Percentiles rank a stretch among this genome's conserved stretches.
These are phyloP conservation scores for Eumeta japonica DNA, from an alignment of 1,140 invertebrate species.

Conservation along the genomic window DNA sequence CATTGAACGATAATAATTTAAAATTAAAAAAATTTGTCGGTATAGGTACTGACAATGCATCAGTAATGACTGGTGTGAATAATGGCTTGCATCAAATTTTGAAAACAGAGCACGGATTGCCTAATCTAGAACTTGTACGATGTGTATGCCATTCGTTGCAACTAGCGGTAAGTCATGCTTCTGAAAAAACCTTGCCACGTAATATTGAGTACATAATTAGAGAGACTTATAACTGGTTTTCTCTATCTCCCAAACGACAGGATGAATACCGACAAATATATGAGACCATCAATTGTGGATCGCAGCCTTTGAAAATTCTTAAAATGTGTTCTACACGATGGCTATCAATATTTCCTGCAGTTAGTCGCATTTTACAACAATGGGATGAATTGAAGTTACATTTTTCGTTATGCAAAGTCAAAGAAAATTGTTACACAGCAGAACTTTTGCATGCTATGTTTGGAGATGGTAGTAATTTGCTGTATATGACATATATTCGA, in stretches of 20 bases:
- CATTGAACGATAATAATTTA: conserved; percentile 8
- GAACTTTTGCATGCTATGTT: no score
- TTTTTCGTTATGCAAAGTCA: no score
- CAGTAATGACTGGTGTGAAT: conserved; percentile 29
- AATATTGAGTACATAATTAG: conserved; percentile 28
- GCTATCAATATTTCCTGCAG: conserved; percentile 11
- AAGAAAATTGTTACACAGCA: no score
- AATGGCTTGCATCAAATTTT: conserved; percentile 22
- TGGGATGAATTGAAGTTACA: no score
- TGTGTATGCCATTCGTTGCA: conserved; percentile 12
- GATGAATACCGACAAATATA: conserved; percentile 9
- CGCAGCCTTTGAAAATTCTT: no score
- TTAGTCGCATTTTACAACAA: no score
- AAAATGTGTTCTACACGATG: conserved; percentile 8
- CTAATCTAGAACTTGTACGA: conserved; percentile 13
- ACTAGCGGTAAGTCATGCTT: conserved; percentile 9
- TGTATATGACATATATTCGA: no score
- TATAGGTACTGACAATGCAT: conserved; percentile 31
- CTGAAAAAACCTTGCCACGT: conserved; percentile 17
- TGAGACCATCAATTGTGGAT: conserved; percentile 10
- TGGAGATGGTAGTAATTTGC: no score
- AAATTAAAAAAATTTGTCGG: conserved; percentile 15
- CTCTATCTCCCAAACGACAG: conserved; percentile 13
- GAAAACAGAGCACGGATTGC: conserved; percentile 18
- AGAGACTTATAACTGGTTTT: conserved; percentile 37